Conservation (phyloP, 2,797 vertebrate genomes). For the Sebastes elongatus region DNA sequence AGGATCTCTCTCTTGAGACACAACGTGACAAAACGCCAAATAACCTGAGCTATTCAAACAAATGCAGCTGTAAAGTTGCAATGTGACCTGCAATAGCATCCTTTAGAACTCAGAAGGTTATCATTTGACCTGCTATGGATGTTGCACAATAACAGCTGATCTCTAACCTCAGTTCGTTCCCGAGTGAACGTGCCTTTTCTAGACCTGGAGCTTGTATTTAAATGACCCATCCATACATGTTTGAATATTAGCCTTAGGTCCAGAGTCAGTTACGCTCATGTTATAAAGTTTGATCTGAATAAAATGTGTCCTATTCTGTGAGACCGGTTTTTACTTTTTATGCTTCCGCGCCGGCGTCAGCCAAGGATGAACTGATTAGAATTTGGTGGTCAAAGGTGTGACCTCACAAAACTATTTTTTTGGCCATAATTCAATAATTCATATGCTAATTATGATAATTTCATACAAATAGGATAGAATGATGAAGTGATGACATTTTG, state of each 20-base stretch:
- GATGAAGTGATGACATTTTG: no score
- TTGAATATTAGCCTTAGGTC: background rate
- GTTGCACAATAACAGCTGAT: constrained; percentile 9
- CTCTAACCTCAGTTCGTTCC: background rate
- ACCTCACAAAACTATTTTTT: no score
- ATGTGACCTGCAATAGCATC: constrained; percentile 13
- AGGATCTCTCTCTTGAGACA: background rate
- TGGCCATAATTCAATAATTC: no score
- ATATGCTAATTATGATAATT: no score
- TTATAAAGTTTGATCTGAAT: background rate
- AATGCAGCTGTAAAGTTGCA: background rate
- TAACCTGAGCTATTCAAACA: background rate
- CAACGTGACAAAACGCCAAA: background rate
- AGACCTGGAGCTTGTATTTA: background rate
- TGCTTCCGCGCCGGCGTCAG: background rate
- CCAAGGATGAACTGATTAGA: no score
- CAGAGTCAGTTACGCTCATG: background rate
- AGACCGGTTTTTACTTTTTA: background rate
- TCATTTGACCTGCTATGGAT: constrained; percentile 29
- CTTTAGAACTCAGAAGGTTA: constrained; percentile 21
- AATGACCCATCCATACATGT: background rate
- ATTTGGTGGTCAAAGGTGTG: no score
- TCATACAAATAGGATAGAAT: no score
- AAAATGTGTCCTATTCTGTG: background rate
- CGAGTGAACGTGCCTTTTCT: background rate